These are phyloP conservation scores for Dasypogon diadema DNA, from an alignment of 2,888 invertebrate species.

Conservation along the genomic window DNA sequence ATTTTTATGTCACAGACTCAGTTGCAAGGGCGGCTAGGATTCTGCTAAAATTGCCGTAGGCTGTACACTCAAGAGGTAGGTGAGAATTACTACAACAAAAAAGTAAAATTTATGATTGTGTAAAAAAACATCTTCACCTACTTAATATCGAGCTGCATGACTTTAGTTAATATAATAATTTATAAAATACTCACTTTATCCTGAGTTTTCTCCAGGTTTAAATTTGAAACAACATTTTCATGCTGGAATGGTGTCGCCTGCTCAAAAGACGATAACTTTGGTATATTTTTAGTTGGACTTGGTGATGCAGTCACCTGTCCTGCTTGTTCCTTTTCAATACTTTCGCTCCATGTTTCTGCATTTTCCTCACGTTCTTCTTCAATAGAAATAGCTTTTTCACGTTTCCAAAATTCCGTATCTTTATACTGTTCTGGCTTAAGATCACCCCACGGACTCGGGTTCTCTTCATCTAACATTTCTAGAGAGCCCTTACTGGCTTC, in stretches of 20 bases:
- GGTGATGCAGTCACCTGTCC: not conserved
- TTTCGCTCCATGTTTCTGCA: not conserved
- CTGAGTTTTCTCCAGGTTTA: conserved; percentile 62
- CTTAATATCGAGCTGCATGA: no score
- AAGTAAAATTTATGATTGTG: no score
- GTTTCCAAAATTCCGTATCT: conserved; percentile 66
- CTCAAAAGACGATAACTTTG: conserved; percentile 66
- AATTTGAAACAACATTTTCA: conserved; percentile 61
- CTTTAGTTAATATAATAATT: no score
- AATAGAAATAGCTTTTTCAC: conserved; percentile 65
- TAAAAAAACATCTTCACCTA: no score
- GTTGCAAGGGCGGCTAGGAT: no score
- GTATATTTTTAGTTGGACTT: conserved; percentile 58
- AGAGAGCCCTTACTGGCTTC: conserved; percentile 60
- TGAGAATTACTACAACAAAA: no score
- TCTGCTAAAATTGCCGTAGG: no score
- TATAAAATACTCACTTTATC: conserved; percentile 51
- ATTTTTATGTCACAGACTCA: no score
- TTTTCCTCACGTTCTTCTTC: conserved; percentile 61
- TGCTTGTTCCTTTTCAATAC: conserved; percentile 13
- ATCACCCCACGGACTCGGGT: conserved; percentile 67
- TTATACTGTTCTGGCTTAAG: conserved; percentile 65
- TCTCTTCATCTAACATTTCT: conserved; percentile 65
- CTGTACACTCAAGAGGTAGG: no score
- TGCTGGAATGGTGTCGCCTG: conserved; percentile 66